Evolutionary conservation across 2,888 invertebrate genomes (phyloP).

Genomic region (Andrena dorsata): DNA sequence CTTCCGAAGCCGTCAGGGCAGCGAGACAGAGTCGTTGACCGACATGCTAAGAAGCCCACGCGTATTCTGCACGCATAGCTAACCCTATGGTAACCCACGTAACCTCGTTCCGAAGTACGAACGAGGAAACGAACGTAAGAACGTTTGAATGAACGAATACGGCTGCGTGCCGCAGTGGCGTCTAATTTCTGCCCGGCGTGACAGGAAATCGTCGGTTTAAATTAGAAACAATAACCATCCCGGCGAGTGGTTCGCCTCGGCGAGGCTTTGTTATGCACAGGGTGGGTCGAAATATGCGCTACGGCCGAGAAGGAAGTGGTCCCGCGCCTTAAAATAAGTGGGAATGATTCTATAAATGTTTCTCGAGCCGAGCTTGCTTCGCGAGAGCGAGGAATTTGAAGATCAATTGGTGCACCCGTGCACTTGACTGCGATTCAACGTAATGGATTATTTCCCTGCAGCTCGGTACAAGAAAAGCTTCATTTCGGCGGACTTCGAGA

Average conservation of each 20-base stretch:
- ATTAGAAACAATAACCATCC: slow-evolving; percentile 79
- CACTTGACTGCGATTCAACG: background rate
- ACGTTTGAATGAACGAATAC: slow-evolving; percentile 46
- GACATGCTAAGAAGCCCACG: slow-evolving; percentile 64
- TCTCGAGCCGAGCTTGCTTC: background rate
- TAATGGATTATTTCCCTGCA: no score
- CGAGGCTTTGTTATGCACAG: slow-evolving; percentile 48
- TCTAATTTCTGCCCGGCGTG: slow-evolving; percentile 58
- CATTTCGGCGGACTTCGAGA: background rate
- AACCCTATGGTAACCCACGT: slow-evolving; percentile 66
- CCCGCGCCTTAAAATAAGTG: background rate
- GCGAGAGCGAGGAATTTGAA: background rate
- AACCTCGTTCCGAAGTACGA: slow-evolving; percentile 62
- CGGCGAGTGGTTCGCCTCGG: slow-evolving; percentile 40
- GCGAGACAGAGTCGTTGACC: slow-evolving; percentile 44
- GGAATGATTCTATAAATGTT: background rate
- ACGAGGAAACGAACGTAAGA: slow-evolving; percentile 63
- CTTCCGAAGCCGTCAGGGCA: slow-evolving; percentile 16
- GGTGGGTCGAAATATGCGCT: slow-evolving; percentile 7
- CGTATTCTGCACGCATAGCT: slow-evolving; percentile 67
- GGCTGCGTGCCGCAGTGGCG: slow-evolving; percentile 37
- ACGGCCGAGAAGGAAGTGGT: background rate
- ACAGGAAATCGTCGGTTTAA: slow-evolving; percentile 80
- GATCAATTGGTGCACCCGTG: background rate
- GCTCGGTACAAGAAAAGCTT: background rate